phyloP scores from a whole-genome alignment of 2,888 invertebrate genomes.

The Orgyia antiqua region DNA sequence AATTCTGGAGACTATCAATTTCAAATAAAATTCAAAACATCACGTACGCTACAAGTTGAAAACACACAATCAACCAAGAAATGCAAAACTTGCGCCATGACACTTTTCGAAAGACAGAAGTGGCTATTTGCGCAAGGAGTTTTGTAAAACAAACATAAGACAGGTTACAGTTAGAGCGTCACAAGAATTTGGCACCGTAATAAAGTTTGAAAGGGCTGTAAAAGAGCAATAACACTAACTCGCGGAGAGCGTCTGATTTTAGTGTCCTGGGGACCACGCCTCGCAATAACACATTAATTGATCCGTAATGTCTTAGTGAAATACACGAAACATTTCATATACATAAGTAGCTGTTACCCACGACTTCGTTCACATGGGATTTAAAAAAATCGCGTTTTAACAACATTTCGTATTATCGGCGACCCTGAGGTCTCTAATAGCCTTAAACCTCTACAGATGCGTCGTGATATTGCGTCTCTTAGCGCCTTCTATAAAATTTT shows the following conservation, averaged over 20 bases:
- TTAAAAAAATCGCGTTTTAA: too few species aligned
- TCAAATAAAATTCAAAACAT: too few species aligned
- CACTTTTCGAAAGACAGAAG: slow-evolving; percentile 22
- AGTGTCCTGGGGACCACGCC: slow-evolving; percentile 60
- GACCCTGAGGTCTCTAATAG: too few species aligned
- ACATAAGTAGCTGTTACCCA: too few species aligned
- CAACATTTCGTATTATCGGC: too few species aligned
- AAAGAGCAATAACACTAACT: slow-evolving; percentile 76
- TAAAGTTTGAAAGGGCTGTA: slow-evolving; percentile 77
- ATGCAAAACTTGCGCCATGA: slow-evolving; percentile 23
- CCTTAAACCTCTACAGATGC: too few species aligned
- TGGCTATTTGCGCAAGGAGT: slow-evolving; percentile 35
- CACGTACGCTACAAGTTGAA: neutral
- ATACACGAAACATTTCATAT: slow-evolving; percentile 15
- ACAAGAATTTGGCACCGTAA: slow-evolving; percentile 68
- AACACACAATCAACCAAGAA: slow-evolving; percentile 2
- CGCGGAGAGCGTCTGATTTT: slow-evolving; percentile 70
- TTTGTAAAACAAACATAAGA: slow-evolving; percentile 63
- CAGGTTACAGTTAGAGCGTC: slow-evolving; percentile 37
- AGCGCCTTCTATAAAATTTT: too few species aligned
- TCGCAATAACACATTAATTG: slow-evolving; percentile 68
- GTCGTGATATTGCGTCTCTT: too few species aligned
- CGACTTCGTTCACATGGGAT: too few species aligned
- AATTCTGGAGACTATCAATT: too few species aligned
- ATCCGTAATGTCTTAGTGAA: slow-evolving; percentile 43